Evolutionary conservation across 53 echinoderm and acorn worm genomes (phyloP).

Genomic region (Zoroaster sp.): DNA sequence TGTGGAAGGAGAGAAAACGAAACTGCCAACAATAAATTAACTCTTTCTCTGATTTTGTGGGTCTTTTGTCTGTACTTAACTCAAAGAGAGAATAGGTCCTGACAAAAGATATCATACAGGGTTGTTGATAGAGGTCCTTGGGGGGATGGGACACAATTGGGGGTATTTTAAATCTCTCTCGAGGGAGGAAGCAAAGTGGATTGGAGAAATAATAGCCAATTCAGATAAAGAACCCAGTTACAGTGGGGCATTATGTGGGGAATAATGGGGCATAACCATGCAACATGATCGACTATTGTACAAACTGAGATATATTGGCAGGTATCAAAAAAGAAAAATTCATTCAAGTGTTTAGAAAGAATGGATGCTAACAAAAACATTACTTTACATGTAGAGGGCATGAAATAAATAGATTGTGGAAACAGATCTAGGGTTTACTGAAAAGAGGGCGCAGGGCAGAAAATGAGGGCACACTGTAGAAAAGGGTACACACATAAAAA

Average conservation of each 20-base stretch:
- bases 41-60: neutral
- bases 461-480: too few relatives aligned
- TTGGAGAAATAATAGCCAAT: conserved; percentile 43
- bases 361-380: too few relatives aligned
- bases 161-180: conserved; percentile 26
- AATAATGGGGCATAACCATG: neutral
- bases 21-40: conserved; percentile 38
- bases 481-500: too few relatives aligned
- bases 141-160: conserved; percentile 17
- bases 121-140: neutral
- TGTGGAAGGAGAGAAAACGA: neutral
- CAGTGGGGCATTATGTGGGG: conserved; percentile 10
- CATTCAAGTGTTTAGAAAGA: too few relatives aligned
- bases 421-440: too few relatives aligned
- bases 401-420: too few relatives aligned
- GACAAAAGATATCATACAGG: neutral
- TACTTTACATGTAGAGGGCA: too few relatives aligned
- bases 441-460: too few relatives aligned
- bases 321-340: neutral
- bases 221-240: neutral
- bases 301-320: neutral
- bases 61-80: neutral
- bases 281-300: conserved; percentile 25
- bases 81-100: neutral
- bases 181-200: conserved; percentile 27